Percentiles rank a stretch among this genome's conserved stretches.
phyloP scores from a whole-genome alignment of 1,140 invertebrate genomes.

The Nasonia longicornis region DNA sequence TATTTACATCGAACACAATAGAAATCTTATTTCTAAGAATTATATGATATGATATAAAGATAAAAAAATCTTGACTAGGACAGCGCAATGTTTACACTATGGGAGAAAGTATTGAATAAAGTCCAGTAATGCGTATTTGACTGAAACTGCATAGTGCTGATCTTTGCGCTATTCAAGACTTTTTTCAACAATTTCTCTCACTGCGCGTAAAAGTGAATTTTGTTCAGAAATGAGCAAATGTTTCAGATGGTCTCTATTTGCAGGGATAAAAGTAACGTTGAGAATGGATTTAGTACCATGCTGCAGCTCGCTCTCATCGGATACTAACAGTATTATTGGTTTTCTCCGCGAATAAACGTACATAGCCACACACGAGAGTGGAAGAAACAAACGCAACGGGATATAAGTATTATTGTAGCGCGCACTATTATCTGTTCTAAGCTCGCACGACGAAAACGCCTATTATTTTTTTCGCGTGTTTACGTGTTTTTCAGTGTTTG shows the following conservation, averaged over 20 bases:
- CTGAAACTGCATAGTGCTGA: neutral
- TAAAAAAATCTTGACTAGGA: conserved; percentile 9
- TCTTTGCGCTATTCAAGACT: neutral
- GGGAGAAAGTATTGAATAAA: conserved; percentile 4
- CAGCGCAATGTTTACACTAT: neutral
- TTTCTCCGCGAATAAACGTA: neutral
- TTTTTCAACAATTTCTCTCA: neutral
- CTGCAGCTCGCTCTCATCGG: neutral
- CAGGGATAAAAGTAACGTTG: neutral
- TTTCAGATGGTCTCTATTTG: neutral
- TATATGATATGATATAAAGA: conserved; percentile 10
- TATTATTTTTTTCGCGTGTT: neutral
- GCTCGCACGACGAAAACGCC: conserved; percentile 12
- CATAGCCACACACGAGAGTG: conserved; percentile 9
- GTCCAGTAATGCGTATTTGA: neutral
- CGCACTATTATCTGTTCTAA: conserved; percentile 11
- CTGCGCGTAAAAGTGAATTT: neutral
- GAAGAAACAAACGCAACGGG: conserved; percentile 22
- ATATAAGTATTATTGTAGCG: conserved; percentile 3
- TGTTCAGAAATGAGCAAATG: neutral
- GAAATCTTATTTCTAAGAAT: conserved; percentile 4
- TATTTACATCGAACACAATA: conserved; percentile 19
- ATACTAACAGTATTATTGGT: neutral
- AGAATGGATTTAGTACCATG: conserved; percentile 14
- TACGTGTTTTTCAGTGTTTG: neutral